Percentiles rank a stretch among this genome's conserved stretches.
These are phyloP conservation scores for Idaea aversata DNA, from an alignment of 2,888 invertebrate genomes.

Conservation along the genomic window DNA sequence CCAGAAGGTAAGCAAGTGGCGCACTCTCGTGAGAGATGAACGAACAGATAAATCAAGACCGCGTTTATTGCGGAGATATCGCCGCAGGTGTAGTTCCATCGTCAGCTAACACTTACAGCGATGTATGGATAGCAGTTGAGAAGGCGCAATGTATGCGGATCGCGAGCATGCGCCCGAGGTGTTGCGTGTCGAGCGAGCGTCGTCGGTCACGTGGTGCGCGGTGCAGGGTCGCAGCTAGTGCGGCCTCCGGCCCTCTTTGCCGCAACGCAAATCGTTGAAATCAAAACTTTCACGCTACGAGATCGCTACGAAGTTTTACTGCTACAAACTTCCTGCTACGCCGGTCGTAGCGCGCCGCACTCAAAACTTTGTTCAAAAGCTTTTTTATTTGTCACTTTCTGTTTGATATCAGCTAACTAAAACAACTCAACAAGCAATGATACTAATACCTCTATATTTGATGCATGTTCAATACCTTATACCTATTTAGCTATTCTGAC, in stretches of 20 bases:
- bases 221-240: slow-evolving; percentile 68
- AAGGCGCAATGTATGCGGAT: slow-evolving; percentile 13
- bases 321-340: slow-evolving; percentile 81
- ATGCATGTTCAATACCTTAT: slow-evolving; percentile 13
- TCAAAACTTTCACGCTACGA: slow-evolving; percentile 81
- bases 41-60: slow-evolving; percentile 70
- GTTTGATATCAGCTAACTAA: slow-evolving; percentile 70
- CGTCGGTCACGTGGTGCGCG: slow-evolving; percentile 34
- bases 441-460: slow-evolving; percentile 40
- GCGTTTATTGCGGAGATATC: slow-evolving; percentile 23
- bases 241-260: slow-evolving; percentile 74
- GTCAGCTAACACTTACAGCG: slow-evolving; percentile 25
- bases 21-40: slow-evolving; percentile 77
- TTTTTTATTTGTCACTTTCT: slow-evolving; percentile 79
- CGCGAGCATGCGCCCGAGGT: neutral
- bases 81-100: slow-evolving; percentile 42
- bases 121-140: neutral
- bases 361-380: slow-evolving; percentile 78
- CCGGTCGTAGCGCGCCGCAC: slow-evolving; percentile 71
- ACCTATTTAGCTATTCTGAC: neutral
- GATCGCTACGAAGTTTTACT: slow-evolving; percentile 80
- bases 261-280: slow-evolving; percentile 80
- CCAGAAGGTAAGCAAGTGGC: slow-evolving; percentile 71
- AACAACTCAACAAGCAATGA: slow-evolving; percentile 41
- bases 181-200: slow-evolving; percentile 6